Conservation (phyloP, 2,797 vertebrate species). For the Dicrostonyx torquatus region DNA sequence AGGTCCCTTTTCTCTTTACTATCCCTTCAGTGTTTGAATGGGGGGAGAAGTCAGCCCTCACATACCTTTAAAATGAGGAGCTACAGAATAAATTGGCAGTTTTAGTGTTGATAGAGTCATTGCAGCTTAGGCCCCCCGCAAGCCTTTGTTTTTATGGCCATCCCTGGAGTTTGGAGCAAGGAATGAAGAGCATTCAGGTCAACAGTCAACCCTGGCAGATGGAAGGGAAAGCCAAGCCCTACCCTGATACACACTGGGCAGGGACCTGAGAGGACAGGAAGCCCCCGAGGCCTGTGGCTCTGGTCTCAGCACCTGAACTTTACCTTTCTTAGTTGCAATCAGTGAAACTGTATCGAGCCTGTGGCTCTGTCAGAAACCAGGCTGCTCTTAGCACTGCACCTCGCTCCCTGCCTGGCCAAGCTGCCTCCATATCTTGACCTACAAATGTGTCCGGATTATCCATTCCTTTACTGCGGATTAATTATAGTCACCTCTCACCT, state of each 20-base stretch:
- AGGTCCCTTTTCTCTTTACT: not conserved
- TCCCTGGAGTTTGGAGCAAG: not conserved
- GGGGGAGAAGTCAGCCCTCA: not conserved
- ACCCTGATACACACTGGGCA: not conserved
- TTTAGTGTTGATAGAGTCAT: not conserved
- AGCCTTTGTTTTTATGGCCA: not conserved
- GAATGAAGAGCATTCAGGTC: not conserved
- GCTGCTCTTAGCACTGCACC: not conserved
- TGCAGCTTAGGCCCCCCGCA: not conserved
- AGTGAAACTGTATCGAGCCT: not conserved
- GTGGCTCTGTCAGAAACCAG: not conserved
- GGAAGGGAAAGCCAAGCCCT: not conserved
- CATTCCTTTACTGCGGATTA: not conserved
- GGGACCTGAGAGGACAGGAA: not conserved
- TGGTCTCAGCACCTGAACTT: not conserved
- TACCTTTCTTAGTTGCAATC: not conserved
- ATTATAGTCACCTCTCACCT: not conserved
- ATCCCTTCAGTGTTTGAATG: not conserved
- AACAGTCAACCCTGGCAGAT: not conserved
- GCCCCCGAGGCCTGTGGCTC: not conserved
- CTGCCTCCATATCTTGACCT: not conserved
- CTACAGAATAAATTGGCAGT: not conserved
- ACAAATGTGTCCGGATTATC: not conserved
- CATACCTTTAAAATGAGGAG: not conserved
- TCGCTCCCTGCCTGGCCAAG: not conserved